Evolutionary conservation across 2,797 vertebrate genomes (phyloP).

Genomic region (Poeciliopsis paucimaculata): DNA sequence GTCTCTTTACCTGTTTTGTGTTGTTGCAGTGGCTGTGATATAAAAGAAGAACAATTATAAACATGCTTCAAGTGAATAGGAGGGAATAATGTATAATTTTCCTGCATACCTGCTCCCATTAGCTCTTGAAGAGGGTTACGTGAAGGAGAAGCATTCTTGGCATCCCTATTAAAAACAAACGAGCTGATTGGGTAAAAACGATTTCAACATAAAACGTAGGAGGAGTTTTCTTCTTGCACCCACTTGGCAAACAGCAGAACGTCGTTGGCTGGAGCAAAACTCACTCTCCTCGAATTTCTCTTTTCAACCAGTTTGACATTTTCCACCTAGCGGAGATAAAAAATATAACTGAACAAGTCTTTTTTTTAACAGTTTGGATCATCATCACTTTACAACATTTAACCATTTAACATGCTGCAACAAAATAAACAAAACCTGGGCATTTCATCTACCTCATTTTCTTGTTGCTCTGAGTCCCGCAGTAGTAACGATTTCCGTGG

Average conservation of each 20-base stretch:
- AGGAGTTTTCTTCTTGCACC: constrained; percentile 15
- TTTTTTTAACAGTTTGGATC: not conserved
- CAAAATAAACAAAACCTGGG: too few relatives aligned
- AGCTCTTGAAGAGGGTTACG: constrained; percentile 68
- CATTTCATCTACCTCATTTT: constrained; percentile 51
- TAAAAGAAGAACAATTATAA: constrained; percentile 31
- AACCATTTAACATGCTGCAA: not conserved
- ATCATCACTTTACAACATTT: not conserved
- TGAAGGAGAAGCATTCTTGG: constrained; percentile 65
- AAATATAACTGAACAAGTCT: not conserved
- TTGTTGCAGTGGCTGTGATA: constrained; percentile 41
- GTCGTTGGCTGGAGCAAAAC: constrained; percentile 81
- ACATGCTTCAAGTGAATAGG: not conserved
- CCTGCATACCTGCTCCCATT: constrained; percentile 45
- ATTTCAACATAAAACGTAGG: not conserved
- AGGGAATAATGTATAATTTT: not conserved
- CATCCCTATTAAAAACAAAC: constrained; percentile 68
- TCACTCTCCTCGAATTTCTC: constrained; percentile 82
- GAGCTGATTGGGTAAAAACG: not conserved
- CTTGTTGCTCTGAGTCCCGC: constrained; percentile 65
- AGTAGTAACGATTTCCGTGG: constrained; percentile 68
- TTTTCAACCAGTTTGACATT: constrained; percentile 69
- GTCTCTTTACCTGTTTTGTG: constrained; percentile 64
- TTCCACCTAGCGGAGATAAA: constrained; percentile 68
- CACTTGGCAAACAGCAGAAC: constrained; percentile 80